Evolutionary conservation across 2,113 vertebrate genomes (phyloP).

Genomic region (Ptyas mucosa): DNA sequence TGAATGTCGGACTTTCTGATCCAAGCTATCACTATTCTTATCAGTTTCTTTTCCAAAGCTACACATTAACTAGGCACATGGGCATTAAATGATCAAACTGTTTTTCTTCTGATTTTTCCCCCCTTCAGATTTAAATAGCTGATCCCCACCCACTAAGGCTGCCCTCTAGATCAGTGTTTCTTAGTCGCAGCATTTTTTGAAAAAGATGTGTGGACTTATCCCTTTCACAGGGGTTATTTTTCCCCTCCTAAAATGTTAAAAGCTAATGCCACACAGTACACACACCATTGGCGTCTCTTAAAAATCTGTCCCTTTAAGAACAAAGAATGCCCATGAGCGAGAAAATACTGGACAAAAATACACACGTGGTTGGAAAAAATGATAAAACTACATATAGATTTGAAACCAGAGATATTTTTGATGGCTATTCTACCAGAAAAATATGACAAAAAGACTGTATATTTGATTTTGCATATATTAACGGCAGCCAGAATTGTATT

Average conservation of each 20-base stretch:
- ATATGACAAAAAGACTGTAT: too few relatives aligned
- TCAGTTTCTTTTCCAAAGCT: background rate
- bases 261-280: background rate
- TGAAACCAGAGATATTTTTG: too few relatives aligned
- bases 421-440: too few relatives aligned
- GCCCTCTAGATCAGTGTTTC: background rate
- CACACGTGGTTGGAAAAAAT: too few relatives aligned
- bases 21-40: background rate
- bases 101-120: background rate
- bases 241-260: background rate
- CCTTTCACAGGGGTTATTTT: background rate
- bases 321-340: too few relatives aligned
- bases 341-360: too few relatives aligned
- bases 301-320: background rate
- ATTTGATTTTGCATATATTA: too few relatives aligned
- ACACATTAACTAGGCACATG: background rate
- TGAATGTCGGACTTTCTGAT: background rate
- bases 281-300: background rate
- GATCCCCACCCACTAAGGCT: background rate
- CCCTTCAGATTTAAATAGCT: background rate
- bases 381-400: too few relatives aligned
- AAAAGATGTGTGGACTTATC: background rate
- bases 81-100: too few relatives aligned
- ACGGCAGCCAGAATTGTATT: too few relatives aligned
- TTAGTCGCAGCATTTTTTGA: background rate